Percentiles rank a stretch among this genome's conserved stretches.
phyloP scores from a whole-genome alignment of 2,797 vertebrate genomes.

The Melanotaenia boesemani region DNA sequence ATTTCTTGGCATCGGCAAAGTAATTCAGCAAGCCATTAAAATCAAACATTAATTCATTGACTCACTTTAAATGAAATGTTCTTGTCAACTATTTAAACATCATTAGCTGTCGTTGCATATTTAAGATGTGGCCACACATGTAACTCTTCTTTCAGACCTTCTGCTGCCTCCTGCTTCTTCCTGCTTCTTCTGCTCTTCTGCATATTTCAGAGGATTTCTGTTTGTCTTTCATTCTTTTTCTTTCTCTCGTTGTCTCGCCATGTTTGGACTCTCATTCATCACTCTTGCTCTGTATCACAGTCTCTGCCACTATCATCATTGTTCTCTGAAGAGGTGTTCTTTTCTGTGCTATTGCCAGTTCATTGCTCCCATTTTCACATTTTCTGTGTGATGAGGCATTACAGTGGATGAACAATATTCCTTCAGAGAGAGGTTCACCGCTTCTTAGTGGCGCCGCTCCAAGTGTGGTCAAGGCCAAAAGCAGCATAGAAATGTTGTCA shows the following conservation, averaged over 20 bases:
- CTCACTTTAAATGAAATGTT: slow-evolving; percentile 39
- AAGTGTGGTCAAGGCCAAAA: slow-evolving; percentile 58
- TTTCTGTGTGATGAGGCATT: slow-evolving; percentile 67
- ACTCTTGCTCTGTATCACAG: slow-evolving; percentile 40
- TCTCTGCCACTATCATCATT: slow-evolving; percentile 52
- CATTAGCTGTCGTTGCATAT: slow-evolving; percentile 34
- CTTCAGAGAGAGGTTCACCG: slow-evolving; percentile 50
- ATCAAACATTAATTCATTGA: slow-evolving; percentile 39
- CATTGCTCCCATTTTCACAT: slow-evolving; percentile 60
- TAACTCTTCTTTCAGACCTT: slow-evolving; percentile 32
- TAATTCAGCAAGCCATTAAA: slow-evolving; percentile 14
- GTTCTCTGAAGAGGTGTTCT: slow-evolving; percentile 59
- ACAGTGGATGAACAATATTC: slow-evolving; percentile 65
- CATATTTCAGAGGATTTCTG: slow-evolving; percentile 41
- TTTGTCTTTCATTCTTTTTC: slow-evolving; percentile 29
- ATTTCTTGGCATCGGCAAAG: not conserved
- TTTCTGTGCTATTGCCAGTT: slow-evolving; percentile 61
- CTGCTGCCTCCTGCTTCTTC: slow-evolving; percentile 24
- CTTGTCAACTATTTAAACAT: slow-evolving; percentile 6
- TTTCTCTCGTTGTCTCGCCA: slow-evolving; percentile 20
- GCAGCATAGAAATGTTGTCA: slow-evolving; percentile 57
- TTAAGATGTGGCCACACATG: slow-evolving; percentile 29
- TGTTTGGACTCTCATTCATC: slow-evolving; percentile 38
- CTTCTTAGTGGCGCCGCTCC: slow-evolving; percentile 58
- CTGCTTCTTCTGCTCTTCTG: slow-evolving; percentile 29